A percentile compares a stretch with the other conserved stretches of the same genome.
These are phyloP conservation scores for Chrysocyon brachyurus DNA, from an alignment of 2,797 vertebrate genomes.

Conservation along the genomic window DNA sequence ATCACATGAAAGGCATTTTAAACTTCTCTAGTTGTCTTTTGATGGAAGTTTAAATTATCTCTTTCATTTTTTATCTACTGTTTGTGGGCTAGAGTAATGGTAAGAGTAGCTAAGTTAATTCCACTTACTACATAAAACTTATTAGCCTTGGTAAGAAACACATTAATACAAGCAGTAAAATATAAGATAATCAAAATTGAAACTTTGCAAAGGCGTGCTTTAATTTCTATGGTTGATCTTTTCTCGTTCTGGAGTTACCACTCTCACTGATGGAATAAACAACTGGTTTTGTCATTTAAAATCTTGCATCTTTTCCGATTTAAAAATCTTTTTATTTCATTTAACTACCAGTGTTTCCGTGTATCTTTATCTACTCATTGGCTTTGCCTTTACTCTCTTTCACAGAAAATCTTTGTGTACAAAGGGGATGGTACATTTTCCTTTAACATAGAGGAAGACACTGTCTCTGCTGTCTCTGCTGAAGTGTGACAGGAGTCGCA, in stretches of 20 bases:
- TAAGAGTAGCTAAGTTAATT: slow-evolving; percentile 2
- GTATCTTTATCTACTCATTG: not conserved
- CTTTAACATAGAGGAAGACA: not conserved
- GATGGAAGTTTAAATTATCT: not conserved
- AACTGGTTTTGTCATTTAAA: not conserved
- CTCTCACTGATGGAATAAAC: not conserved
- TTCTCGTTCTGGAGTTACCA: not conserved
- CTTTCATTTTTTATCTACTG: not conserved
- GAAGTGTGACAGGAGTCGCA: not conserved
- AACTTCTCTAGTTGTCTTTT: not conserved
- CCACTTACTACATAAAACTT: not conserved
- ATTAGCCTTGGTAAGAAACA: not conserved
- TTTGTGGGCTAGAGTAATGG: not conserved
- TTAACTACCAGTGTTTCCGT: not conserved
- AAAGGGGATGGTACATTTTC: not conserved
- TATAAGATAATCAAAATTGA: not conserved
- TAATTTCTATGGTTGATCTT: not conserved
- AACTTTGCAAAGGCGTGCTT: not conserved
- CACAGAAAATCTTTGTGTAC: not conserved
- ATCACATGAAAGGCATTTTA: not conserved
- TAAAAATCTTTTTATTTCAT: not conserved
- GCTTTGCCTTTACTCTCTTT: not conserved
- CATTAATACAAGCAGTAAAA: not conserved
- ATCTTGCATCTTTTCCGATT: not conserved
- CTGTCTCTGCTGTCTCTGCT: not conserved